These are phyloP conservation scores for Linurgus olivaceus DNA, from an alignment of 2,797 vertebrate species.

Conservation along the genomic window DNA sequence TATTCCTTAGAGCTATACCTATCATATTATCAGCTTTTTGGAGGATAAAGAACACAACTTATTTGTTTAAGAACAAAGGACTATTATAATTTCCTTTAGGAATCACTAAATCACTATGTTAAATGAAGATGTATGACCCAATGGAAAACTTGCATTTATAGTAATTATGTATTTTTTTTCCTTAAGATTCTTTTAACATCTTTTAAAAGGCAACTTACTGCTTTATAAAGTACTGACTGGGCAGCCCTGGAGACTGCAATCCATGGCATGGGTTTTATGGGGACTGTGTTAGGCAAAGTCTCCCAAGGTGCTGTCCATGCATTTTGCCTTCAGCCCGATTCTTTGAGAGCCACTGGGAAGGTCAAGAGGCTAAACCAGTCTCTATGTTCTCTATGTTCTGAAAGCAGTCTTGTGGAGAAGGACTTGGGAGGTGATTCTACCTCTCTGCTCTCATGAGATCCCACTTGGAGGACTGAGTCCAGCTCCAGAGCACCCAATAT, in stretches of 20 bases:
- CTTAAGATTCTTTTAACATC: conserved; percentile 19
- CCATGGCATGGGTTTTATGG: not conserved
- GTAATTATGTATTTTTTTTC: conserved; percentile 50
- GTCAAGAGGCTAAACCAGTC: not conserved
- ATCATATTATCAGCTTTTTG: conserved; percentile 73
- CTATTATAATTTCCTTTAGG: conserved; percentile 72
- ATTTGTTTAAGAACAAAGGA: conserved; percentile 78
- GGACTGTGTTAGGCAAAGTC: not conserved
- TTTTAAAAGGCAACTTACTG: conserved; percentile 13
- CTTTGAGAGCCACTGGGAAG: not conserved
- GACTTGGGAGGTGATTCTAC: not conserved
- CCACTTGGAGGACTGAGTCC: not conserved
- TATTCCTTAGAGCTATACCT: conserved; percentile 75
- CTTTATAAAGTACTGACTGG: not conserved
- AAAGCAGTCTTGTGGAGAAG: not conserved
- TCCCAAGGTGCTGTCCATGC: not conserved
- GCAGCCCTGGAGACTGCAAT: not conserved
- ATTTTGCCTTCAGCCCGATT: not conserved
- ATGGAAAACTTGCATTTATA: conserved; percentile 59
- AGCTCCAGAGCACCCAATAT: not conserved
- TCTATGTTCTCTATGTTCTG: not conserved
- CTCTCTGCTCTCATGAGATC: not conserved
- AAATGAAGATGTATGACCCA: conserved; percentile 69
- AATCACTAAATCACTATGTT: conserved; percentile 65
- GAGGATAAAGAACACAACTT: conserved; percentile 73